Percentiles rank a stretch among this genome's conserved stretches.
These are phyloP conservation scores for Alligator mississippiensis DNA, from an alignment of 2,113 vertebrate genomes.

Conservation along the genomic window DNA sequence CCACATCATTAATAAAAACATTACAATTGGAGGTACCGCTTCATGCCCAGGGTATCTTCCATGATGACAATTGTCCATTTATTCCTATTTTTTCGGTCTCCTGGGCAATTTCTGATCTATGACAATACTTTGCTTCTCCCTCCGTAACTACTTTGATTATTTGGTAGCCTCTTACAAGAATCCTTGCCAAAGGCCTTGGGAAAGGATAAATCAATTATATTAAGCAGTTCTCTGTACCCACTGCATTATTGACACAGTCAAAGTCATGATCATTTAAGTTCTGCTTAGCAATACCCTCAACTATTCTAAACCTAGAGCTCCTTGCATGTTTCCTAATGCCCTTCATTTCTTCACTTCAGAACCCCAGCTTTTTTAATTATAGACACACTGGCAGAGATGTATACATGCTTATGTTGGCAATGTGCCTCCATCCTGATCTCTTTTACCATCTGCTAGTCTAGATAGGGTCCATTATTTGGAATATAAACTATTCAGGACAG, in stretches of 20 bases:
- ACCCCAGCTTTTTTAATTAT: background rate
- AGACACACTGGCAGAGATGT: background rate
- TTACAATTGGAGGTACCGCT: background rate
- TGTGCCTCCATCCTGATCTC: background rate
- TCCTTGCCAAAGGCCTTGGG: background rate
- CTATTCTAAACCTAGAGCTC: background rate
- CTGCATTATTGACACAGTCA: background rate
- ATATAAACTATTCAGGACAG: background rate
- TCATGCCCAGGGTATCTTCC: background rate
- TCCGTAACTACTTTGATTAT: background rate
- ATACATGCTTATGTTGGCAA: background rate
- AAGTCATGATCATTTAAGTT: background rate
- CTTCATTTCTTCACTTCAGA: background rate
- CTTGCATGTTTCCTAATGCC: background rate
- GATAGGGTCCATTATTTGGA: background rate
- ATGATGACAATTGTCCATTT: background rate
- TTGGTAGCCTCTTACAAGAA: background rate
- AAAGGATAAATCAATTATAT: background rate
- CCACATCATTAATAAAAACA: background rate
- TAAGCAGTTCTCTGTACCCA: background rate
- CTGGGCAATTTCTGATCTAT: background rate
- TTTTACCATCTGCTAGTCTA: background rate
- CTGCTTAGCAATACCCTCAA: background rate
- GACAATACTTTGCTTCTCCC: background rate
- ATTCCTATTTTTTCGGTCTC: background rate